Evolutionary conservation across 2,888 invertebrate genomes (phyloP), one percentile per base, ranked within the genome.

Genomic region (Pollenia griseotomentosa): DNA sequence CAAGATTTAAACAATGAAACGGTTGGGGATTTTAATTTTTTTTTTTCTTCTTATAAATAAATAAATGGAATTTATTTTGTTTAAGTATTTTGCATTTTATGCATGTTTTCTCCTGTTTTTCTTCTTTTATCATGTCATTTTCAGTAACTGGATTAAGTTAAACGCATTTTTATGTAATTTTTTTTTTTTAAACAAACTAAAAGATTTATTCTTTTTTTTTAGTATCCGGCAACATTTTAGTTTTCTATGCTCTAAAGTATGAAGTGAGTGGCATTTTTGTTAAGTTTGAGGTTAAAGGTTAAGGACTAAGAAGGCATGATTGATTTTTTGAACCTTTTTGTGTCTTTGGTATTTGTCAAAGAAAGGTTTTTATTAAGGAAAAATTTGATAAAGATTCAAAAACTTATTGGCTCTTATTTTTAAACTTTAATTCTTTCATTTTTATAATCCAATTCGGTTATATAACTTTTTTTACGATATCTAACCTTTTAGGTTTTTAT

Each of bases 71-170:
- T 23, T 55, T 55, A 10, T 55, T 55, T 55, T 19, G 9, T 14
- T 19, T 19, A 55, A 55, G 12, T 57, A 57, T 57, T 57, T 57
- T 57, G 57, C 23, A 57, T 57, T 23, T 57, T 57, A 57, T 23
- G 57, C n/a, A 57, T 57, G 57, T 57, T 33, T 33, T 33, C 33
- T 23, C 19, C 23, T 57, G 19, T 19, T 23, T 23, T 57, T 23
- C 11, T 3, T 55, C 9, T 55, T 14, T 19, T 53, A n/a, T 33
- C 23, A 33, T 33, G 33, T 33, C 33, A 33, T 33, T 33, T 33
- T 33, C 33, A 33, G 33, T 33, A 33, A 33, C 33, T 33, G 6
- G 33, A 33, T 33, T 33, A 33, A 33, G 33, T 33, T 6, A 33
- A 33, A 33, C 33, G 6, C 33, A 33, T 33, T 33, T 33, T 33